Conservation (phyloP, 2,797 vertebrate genomes). For the Falco biarmicus region DNA sequence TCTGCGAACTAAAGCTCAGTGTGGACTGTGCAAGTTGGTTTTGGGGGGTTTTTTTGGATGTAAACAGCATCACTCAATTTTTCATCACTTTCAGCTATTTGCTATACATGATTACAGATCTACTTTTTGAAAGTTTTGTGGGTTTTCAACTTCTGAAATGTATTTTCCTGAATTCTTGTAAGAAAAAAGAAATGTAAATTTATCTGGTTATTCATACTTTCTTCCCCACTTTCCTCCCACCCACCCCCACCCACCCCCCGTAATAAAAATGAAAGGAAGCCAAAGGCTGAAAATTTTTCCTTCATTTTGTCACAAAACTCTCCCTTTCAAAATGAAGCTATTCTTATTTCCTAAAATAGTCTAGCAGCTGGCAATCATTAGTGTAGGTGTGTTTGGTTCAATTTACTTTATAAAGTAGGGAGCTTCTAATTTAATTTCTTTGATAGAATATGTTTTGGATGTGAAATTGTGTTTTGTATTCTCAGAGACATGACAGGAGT, state of each 20-base stretch:
- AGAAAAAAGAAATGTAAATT: neutral
- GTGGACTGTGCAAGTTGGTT: neutral
- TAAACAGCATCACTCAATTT: neutral
- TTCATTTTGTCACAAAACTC: neutral
- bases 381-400: neutral
- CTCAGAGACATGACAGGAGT: neutral
- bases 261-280: neutral
- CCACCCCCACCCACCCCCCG: no score
- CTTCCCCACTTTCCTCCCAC: neutral
- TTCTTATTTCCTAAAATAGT: neutral
- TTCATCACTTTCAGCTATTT: neutral
- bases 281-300: neutral
- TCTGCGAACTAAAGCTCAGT: neutral
- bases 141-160: neutral
- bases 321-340: neutral
- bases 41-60: neutral
- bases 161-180: neutral
- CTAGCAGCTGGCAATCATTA: neutral
- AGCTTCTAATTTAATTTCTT: neutral
- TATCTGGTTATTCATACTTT: neutral
- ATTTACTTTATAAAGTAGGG: neutral
- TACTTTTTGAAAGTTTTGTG: neutral
- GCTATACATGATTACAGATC: neutral
- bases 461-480: neutral
- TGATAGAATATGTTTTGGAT: neutral